Evolutionary conservation across 2,113 vertebrate species (phyloP).

Genomic region (Cariama cristata): DNA sequence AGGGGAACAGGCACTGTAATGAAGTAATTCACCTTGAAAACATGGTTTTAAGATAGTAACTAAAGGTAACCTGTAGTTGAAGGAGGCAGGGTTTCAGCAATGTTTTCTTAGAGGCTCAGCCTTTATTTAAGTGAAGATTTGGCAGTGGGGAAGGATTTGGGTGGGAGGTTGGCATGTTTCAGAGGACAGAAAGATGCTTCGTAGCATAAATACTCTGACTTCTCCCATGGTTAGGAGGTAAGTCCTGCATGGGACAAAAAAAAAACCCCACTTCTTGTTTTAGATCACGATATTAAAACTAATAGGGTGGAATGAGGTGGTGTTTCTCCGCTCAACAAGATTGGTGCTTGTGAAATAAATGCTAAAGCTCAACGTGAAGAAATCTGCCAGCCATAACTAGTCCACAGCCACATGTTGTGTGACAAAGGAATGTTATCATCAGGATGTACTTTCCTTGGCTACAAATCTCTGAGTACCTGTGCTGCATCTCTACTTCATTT

Average conservation of each 20-base stretch:
- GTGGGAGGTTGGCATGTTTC: background rate
- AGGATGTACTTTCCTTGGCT: background rate
- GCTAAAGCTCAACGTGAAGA: background rate
- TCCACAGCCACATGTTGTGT: background rate
- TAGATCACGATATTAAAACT: background rate
- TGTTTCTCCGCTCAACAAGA: background rate
- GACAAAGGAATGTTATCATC: background rate
- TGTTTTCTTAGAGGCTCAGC: background rate
- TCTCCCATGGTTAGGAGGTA: background rate
- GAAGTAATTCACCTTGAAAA: background rate
- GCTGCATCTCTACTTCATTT: background rate
- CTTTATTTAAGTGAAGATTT: background rate
- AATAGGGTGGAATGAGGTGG: background rate
- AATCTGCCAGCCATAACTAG: background rate
- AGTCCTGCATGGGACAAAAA: background rate
- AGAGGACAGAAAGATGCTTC: background rate
- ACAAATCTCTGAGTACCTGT: background rate
- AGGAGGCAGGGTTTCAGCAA: background rate
- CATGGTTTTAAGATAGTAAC: background rate
- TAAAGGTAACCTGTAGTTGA: background rate
- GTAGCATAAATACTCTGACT: background rate
- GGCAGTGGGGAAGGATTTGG: background rate
- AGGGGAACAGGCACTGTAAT: background rate
- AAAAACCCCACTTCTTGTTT: background rate
- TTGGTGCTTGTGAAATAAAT: background rate